A percentile compares a stretch with the other conserved stretches of the same genome.
These are phyloP conservation scores for Diorhabda carinulata DNA, from an alignment of 1,140 invertebrate genomes.

Conservation along the genomic window DNA sequence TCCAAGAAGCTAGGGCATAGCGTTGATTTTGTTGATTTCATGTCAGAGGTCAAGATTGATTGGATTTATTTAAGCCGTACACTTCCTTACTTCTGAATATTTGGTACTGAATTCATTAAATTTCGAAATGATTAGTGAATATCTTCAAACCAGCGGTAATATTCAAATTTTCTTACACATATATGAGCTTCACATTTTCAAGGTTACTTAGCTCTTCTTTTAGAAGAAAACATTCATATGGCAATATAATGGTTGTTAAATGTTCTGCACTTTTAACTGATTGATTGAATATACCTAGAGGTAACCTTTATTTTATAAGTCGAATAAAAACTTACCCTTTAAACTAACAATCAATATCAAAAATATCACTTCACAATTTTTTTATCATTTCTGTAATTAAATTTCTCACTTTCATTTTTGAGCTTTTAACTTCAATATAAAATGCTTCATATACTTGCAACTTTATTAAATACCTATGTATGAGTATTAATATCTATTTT, in stretches of 20 bases:
- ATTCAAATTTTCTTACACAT: not conserved
- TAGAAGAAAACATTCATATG: conserved; percentile 5
- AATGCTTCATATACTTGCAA: too few species aligned
- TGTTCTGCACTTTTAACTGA: too few species aligned
- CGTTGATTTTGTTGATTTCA: conserved; percentile 30
- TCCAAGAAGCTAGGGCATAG: conserved; percentile 13
- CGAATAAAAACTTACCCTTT: too few species aligned
- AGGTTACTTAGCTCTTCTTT: conserved; percentile 26
- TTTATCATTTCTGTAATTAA: too few species aligned
- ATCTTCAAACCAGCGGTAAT: not conserved
- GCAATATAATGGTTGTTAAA: not conserved
- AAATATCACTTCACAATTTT: too few species aligned
- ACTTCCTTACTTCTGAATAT: not conserved
- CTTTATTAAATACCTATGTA: too few species aligned
- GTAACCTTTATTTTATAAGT: too few species aligned
- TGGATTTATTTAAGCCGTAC: conserved; percentile 20
- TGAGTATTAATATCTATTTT: too few species aligned
- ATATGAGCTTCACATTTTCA: conserved; percentile 23
- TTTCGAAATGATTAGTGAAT: not conserved
- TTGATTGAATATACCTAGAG: too few species aligned
- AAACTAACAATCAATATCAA: too few species aligned
- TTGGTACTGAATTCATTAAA: not conserved
- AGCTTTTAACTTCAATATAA: too few species aligned
- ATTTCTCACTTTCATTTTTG: too few species aligned
- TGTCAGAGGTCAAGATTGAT: conserved; percentile 37